phyloP scores from a whole-genome alignment of 2,113 vertebrate species.

The Girardinichthys multiradiatus region DNA sequence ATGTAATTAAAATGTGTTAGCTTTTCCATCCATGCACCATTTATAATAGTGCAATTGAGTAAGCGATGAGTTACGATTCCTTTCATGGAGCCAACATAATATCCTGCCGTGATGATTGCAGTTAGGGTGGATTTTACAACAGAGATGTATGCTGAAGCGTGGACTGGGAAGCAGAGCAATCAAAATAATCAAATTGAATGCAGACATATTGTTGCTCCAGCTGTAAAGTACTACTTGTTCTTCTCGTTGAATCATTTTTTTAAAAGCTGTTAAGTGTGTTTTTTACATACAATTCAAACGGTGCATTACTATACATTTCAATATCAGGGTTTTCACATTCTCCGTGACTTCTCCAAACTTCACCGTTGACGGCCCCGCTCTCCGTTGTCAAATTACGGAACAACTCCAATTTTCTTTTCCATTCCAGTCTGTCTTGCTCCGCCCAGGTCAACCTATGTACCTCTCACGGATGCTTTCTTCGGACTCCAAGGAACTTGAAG shows the following conservation, averaged over 20 bases:
- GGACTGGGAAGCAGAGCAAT: neutral
- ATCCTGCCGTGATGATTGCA: slow-evolving; percentile 17
- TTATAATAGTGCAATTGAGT: slow-evolving; percentile 34
- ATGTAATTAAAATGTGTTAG: slow-evolving; percentile 32
- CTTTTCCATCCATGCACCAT: slow-evolving; percentile 34
- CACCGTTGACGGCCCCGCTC: too few relatives aligned
- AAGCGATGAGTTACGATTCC: slow-evolving; percentile 11
- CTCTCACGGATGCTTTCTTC: too few relatives aligned
- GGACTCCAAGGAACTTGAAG: too few relatives aligned
- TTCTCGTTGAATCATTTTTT: neutral
- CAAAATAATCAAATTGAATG: slow-evolving; percentile 17
- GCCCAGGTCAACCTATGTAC: too few relatives aligned
- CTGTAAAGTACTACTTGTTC: slow-evolving; percentile 1
- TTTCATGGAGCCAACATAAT: slow-evolving; percentile 24
- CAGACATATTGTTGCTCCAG: neutral
- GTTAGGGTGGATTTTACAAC: slow-evolving; percentile 35
- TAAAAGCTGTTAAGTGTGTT: neutral
- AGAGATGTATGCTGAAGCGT: slow-evolving; percentile 14
- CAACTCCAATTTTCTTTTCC: too few relatives aligned
- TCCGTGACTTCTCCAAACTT: too few relatives aligned
- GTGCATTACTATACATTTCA: neutral
- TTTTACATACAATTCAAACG: neutral
- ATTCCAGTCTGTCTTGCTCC: too few relatives aligned
- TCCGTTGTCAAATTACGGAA: too few relatives aligned
- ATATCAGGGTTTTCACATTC: too few relatives aligned